Percentiles rank a stretch among this genome's conserved stretches.
Evolutionary conservation across 2,888 invertebrate species (phyloP).

Genomic region (Harmothoe impar): DNA sequence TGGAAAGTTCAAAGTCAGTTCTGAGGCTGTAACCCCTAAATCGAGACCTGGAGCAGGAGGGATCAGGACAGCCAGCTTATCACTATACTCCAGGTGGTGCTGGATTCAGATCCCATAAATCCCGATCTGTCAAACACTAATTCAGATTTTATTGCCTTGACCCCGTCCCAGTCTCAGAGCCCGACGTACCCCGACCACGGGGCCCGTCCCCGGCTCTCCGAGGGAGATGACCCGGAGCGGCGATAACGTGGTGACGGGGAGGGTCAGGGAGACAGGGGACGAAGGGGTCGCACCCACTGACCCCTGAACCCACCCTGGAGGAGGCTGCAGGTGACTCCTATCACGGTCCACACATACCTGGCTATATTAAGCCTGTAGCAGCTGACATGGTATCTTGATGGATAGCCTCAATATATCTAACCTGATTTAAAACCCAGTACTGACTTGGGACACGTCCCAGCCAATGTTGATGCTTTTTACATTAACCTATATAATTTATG

Average conservation of each 20-base stretch:
- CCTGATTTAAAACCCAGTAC: too few relatives aligned
- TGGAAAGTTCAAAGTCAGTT: too few relatives aligned
- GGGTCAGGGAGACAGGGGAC: not conserved
- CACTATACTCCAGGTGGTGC: not conserved
- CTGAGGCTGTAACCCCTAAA: too few relatives aligned
- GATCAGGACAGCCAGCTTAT: not conserved
- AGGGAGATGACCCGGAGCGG: not conserved
- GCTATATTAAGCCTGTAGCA: slow-evolving; percentile 41
- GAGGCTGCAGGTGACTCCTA: not conserved
- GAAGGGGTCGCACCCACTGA: slow-evolving; percentile 25
- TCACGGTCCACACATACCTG: not conserved
- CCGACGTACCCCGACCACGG: not conserved
- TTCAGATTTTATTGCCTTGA: slow-evolving; percentile 21
- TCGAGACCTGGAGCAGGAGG: too few relatives aligned
- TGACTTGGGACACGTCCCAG: too few relatives aligned
- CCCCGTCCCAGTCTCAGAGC: not conserved
- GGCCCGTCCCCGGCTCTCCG: not conserved
- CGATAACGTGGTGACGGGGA: not conserved
- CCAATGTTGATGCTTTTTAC: too few relatives aligned
- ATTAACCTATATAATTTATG: too few relatives aligned
- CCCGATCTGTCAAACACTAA: not conserved
- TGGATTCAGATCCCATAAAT: slow-evolving; percentile 16
- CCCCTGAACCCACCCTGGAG: slow-evolving; percentile 24
- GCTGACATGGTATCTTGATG: not conserved
- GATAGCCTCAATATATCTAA: not conserved